Conservation (phyloP, 2,797 vertebrate genomes). For the Setipinna tenuifilis region DNA sequence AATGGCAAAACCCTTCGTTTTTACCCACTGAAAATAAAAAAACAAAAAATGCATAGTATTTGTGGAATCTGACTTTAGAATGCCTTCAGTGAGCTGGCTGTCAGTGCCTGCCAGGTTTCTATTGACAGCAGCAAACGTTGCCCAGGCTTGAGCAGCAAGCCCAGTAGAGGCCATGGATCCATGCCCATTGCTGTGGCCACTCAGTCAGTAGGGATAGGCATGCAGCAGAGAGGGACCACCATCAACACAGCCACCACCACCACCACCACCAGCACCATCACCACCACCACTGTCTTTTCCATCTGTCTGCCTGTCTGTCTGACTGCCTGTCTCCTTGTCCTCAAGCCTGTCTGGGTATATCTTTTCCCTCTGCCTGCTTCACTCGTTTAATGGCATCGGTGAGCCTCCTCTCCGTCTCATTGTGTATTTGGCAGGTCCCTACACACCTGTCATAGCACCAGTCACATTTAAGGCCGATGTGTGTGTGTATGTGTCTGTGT, state of each 20-base stretch:
- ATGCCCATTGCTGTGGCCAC: not conserved
- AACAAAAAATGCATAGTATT: not conserved
- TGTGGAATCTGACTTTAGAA: not conserved
- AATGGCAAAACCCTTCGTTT: too few relatives aligned
- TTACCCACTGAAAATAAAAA: too few relatives aligned
- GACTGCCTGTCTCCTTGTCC: not conserved
- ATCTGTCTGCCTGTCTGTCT: not conserved
- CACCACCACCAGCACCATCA: not conserved
- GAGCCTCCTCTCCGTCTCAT: not conserved
- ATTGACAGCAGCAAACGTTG: not conserved
- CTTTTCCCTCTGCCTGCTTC: not conserved
- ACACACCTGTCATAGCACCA: constrained; percentile 21
- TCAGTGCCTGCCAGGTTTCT: not conserved
- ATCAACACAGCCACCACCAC: not conserved
- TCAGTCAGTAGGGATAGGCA: not conserved
- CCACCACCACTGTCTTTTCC: not conserved
- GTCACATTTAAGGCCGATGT: constrained; percentile 34
- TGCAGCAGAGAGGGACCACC: not conserved
- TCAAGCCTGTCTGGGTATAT: not conserved
- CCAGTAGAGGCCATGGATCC: not conserved
- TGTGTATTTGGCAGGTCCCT: constrained; percentile 12
- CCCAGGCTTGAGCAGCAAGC: not conserved
- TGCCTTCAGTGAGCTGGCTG: not conserved
- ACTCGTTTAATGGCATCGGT: not conserved
- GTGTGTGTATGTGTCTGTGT: not conserved